Evolutionary conservation across 2,888 invertebrate species (phyloP), one percentile per base, ranked within the genome.

Genomic region (Drosophila melanosoma): DNA sequence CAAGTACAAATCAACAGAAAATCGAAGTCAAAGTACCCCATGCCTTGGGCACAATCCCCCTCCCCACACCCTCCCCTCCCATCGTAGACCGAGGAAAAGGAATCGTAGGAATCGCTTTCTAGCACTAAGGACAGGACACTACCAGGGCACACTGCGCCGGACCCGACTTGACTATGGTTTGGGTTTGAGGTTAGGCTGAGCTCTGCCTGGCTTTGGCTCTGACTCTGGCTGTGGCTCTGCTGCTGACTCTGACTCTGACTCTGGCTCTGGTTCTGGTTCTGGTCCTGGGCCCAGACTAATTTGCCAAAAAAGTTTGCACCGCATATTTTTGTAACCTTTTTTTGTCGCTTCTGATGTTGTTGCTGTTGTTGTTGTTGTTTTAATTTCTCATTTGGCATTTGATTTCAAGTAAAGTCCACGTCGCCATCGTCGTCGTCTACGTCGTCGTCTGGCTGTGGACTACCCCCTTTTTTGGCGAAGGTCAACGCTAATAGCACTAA

Each of bases 251-350:
- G 62, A 45, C 45, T 61, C 51, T 51, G 48, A 23, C 12, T 52
- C 40, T 59, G 29, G 36, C 0, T 45, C 20, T 42, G 20, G 11
- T 6, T 6, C 52, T n/a, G 61, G 52, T 51, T 29, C 29, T 62
- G 8, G 45, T 59, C 56, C 54, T 59, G 79, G 52, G 54, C 76
- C 83, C 82, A 83, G 91, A 92, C 91, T 90, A 91, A 91, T 91
- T 91, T 92, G 91, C 89, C 91, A 91, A 91, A 90, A 85, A 90
- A 91, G 83, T 91, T 91, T 87, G 82, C 84, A 85, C 85, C 84
- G 84, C 87, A 88, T 88, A 84, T 86, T 90, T 88, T 90, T 86
- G 88, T 89, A 89, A 83, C 89, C 83, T 83, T 89, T 83, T 83
- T 79, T 81, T 87, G 79, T 78, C 80, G 79, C 71, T 81, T 73